Percentiles rank a stretch among this genome's conserved stretches.
Evolutionary conservation across 2,797 vertebrate genomes (phyloP).

Genomic region (Florisuga fusca): DNA sequence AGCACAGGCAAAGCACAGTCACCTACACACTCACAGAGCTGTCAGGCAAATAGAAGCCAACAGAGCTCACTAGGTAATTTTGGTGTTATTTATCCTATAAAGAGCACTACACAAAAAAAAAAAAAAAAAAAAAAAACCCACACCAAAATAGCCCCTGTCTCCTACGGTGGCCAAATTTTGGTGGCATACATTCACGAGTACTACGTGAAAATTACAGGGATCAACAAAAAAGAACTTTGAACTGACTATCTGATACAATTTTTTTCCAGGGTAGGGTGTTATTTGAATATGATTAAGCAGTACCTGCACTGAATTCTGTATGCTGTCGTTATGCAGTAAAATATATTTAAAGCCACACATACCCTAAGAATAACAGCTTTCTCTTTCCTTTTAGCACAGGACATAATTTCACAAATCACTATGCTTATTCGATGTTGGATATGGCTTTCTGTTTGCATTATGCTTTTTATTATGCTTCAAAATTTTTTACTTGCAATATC

Average conservation of each 20-base stretch:
- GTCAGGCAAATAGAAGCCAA: neutral
- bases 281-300: neutral
- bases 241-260: neutral
- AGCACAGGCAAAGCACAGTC: neutral
- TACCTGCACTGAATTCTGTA: neutral
- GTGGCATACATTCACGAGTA: fast-evolving
- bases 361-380: neutral
- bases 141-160: neutral
- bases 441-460: neutral
- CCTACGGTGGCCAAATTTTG: neutral
- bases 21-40: neutral
- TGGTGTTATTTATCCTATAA: neutral
- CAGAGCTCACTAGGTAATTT: neutral
- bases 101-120: neutral
- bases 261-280: neutral
- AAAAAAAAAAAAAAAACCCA: no score
- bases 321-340: neutral
- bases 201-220: neutral
- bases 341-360: neutral
- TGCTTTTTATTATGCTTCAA: neutral
- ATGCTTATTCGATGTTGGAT: neutral
- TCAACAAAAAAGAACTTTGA: neutral
- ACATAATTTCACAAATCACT: constrained; percentile 13
- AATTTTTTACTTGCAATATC: neutral
- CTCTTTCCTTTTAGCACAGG: neutral